phyloP scores from a whole-genome alignment of 2,888 invertebrate genomes.

The Diarsia mendica region DNA sequence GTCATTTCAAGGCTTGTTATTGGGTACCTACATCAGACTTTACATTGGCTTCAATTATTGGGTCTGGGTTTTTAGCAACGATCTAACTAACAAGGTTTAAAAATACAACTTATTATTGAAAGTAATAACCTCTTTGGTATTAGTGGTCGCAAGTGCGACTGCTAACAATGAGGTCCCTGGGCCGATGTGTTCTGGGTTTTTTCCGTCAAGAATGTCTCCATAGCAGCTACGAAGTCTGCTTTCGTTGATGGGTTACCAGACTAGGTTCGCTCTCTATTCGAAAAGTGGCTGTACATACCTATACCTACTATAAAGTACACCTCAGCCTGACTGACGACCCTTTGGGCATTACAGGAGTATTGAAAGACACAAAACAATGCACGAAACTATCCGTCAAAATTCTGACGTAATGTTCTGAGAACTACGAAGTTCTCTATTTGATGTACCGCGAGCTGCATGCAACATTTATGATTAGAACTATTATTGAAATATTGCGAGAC shows the following conservation, averaged over 20 bases:
- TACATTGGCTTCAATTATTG: background rate
- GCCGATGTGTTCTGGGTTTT: no score
- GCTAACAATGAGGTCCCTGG: no score
- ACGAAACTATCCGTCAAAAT: constrained; percentile 1
- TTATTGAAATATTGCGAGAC: constrained; percentile 60
- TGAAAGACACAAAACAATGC: background rate
- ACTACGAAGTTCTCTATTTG: constrained; percentile 33
- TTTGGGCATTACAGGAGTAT: background rate
- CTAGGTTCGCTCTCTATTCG: no score
- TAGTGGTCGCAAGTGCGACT: no score
- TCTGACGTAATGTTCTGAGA: constrained; percentile 22
- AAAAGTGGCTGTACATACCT: no score
- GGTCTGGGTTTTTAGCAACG: background rate
- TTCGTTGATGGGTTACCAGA: no score
- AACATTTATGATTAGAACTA: constrained; percentile 49
- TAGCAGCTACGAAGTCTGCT: no score
- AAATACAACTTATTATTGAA: background rate
- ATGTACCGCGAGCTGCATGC: constrained; percentile 34
- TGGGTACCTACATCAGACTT: background rate
- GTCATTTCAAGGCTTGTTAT: background rate
- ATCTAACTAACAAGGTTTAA: background rate
- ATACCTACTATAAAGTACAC: no score
- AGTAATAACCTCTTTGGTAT: no score
- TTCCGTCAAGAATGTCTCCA: no score
- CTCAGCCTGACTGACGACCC: no score